Base-by-base conservation (phyloP, 2,888 invertebrate genomes). In the Trichacis sp. region DNA sequence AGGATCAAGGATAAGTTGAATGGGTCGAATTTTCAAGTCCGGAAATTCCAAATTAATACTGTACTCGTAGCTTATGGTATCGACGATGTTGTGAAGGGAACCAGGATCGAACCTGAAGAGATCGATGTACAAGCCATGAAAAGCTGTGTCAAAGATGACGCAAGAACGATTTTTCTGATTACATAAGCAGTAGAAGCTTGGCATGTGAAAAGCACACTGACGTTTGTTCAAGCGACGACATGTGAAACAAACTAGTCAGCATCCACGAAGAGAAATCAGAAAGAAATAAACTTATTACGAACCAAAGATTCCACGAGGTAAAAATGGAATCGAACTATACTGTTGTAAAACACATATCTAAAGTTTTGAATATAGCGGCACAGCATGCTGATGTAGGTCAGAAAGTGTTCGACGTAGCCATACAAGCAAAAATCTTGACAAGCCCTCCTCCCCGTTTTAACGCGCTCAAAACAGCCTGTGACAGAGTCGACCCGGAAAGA, bases 1-100 rank as follows among this genome's bases (percentile, higher is more conserved):
- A 77, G 83, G 79, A 79, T 30, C 18, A 17, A 60, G 11, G 40
- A 11, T 77, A 77, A 74, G 64, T 64, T 71, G 50, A 62, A 72
- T 24, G 73, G 70, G 11, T 57, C 42, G n/a, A 73, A 75, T 58
- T 73, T 71, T 36, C 72, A 65, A 49, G 17, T 63, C 1, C 72
- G 71, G 71, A 74, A 74, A 67, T 72, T 72, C 17, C 71, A 73
- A 56, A 59, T 71, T 5, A 46, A 20, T 8, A 46, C 65, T 6
- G 46, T 71, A 11, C 52, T 72, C 14, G 52, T 50, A 9, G 63
- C 64, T 14, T 46, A 53, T 43, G 70, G 67, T 1, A 38, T 62
- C 8, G 14, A 19, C 24, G 61, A 54, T 6, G 20, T 71, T 1
- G 68, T 68, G 0, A 48, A 55, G n/a, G 70, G 70, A 1, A 46